phyloP scores from a whole-genome alignment of 2,888 invertebrate genomes.

The Eupeodes luniger region DNA sequence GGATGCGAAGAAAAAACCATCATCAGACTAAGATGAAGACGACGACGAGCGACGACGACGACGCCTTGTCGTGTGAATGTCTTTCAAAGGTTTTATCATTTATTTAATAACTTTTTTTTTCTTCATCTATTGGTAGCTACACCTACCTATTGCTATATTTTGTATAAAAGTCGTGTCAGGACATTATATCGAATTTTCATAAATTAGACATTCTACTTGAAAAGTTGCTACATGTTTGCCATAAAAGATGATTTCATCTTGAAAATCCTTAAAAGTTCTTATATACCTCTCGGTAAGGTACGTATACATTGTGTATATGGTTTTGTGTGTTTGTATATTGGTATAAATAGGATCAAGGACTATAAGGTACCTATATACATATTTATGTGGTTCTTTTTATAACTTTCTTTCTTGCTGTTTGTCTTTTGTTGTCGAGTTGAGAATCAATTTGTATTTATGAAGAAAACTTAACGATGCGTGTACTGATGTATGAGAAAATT shows the following conservation, averaged over 20 bases:
- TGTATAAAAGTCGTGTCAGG: too few species aligned
- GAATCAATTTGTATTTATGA: slow-evolving; percentile 11
- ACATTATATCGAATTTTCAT: slow-evolving; percentile 71
- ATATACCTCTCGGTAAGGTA: not conserved
- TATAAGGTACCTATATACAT: not conserved
- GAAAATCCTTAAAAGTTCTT: not conserved
- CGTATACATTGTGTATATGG: not conserved
- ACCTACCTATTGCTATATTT: too few species aligned
- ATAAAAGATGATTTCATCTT: slow-evolving; percentile 66
- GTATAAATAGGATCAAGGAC: not conserved
- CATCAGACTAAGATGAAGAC: not conserved
- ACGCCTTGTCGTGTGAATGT: slow-evolving; percentile 25
- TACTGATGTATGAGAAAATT: not conserved
- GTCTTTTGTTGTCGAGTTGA: slow-evolving; percentile 1
- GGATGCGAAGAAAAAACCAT: not conserved
- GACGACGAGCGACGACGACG: not conserved
- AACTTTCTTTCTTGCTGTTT: not conserved
- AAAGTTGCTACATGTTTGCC: slow-evolving; percentile 70
- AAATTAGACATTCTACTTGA: slow-evolving; percentile 73
- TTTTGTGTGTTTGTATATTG: not conserved
- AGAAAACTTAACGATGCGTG: slow-evolving; percentile 16
- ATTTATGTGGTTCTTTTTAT: not conserved
- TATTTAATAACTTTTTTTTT: slow-evolving; percentile 72
- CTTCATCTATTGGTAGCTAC: not conserved
- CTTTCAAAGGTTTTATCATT: slow-evolving; percentile 64